Evolutionary conservation across 2,797 vertebrate species (phyloP).

Genomic region (Arctocebus calabarensis): DNA sequence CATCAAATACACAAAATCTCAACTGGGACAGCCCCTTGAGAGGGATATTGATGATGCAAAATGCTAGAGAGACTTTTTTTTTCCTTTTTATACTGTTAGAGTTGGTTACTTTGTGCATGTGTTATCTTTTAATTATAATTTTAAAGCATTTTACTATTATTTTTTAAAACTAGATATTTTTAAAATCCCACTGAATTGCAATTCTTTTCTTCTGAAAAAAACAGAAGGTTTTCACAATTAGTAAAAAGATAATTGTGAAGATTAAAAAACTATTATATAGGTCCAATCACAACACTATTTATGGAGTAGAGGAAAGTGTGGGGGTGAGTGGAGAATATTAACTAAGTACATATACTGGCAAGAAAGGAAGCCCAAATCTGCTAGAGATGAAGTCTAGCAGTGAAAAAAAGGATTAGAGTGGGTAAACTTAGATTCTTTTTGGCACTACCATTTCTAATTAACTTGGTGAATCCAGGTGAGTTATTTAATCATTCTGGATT

Average conservation of each 20-base stretch:
- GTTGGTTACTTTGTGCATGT: neutral
- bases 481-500: neutral
- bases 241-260: neutral
- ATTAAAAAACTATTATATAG: neutral
- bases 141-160: neutral
- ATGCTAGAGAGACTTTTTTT: neutral
- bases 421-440: neutral
- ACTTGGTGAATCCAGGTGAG: neutral
- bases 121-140: constrained; percentile 15
- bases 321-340: neutral
- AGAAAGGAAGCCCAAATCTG: neutral
- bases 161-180: constrained; percentile 39
- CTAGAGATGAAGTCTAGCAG: neutral
- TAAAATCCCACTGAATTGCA: neutral
- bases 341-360: neutral
- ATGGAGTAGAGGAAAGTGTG: neutral
- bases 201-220: neutral
- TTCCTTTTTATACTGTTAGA: neutral
- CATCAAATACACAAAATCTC: constrained; percentile 61
- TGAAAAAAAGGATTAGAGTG: neutral
- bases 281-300: neutral
- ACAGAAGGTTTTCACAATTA: neutral
- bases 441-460: neutral
- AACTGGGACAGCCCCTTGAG: neutral
- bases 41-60: neutral